Percentiles rank a stretch among this genome's conserved stretches.
phyloP scores from a whole-genome alignment of 2,797 vertebrate species.

The Scyliorhinus canicula region DNA sequence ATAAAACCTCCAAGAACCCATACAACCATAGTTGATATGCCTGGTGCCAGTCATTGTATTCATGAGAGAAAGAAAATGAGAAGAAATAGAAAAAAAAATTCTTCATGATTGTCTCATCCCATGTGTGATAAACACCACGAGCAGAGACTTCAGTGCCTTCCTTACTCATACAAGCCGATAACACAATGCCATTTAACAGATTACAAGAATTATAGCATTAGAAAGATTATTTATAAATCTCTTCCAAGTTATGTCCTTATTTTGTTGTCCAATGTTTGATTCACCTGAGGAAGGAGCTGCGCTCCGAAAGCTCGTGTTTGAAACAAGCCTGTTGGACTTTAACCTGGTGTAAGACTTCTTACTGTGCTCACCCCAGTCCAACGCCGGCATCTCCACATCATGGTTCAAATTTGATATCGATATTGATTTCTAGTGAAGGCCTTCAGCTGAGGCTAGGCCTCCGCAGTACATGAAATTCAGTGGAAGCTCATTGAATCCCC shows the following conservation, averaged over 20 bases:
- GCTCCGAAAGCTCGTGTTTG: no score
- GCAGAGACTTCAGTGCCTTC: neutral
- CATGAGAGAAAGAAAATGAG: no score
- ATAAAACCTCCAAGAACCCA: no score
- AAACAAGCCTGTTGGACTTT: no score
- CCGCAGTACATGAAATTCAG: neutral
- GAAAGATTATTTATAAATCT: neutral
- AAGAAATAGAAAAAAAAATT: neutral
- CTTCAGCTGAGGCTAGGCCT: neutral
- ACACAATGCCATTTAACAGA: no score
- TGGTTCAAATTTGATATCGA: neutral
- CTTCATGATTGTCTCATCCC: neutral
- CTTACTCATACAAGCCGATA: no score
- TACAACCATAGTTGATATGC: no score
- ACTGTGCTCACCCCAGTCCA: no score
- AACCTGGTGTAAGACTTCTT: no score
- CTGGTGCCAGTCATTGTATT: no score
- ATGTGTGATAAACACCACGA: neutral
- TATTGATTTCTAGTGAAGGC: conserved; percentile 7
- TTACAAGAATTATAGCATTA: neutral
- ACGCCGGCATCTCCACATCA: no score
- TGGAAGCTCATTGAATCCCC: conserved; percentile 15
- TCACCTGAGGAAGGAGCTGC: no score
- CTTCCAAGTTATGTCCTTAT: neutral
- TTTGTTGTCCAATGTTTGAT: neutral